These are phyloP conservation scores for Vanessa cardui DNA, from an alignment of 2,888 invertebrate species.

Conservation along the genomic window DNA sequence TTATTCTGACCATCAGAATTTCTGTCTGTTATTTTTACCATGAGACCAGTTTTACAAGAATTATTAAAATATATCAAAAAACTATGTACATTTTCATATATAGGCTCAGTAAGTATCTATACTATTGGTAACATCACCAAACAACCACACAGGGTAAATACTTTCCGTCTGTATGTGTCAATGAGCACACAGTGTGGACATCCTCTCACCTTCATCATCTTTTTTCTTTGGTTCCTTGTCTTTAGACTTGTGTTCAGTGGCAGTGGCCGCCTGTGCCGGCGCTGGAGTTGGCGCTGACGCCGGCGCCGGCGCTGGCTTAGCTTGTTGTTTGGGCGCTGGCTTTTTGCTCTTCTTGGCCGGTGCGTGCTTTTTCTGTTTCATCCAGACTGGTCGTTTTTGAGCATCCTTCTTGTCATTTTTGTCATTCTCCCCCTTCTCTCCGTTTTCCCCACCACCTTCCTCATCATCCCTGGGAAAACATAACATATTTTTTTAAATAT, in stretches of 20 bases:
- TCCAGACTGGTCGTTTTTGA: constrained; percentile 91
- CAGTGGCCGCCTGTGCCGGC: constrained; percentile 18
- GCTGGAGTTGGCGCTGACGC: constrained; percentile 35
- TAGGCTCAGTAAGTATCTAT: too few relatives aligned
- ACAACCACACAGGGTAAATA: too few relatives aligned
- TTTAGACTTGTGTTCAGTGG: constrained; percentile 53
- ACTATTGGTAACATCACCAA: too few relatives aligned
- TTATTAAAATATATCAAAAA: background rate
- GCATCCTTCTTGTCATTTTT: constrained; percentile 73
- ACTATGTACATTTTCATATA: too few relatives aligned
- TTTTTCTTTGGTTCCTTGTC: constrained; percentile 77
- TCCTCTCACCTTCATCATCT: constrained; percentile 53
- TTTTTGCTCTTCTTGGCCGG: constrained; percentile 85
- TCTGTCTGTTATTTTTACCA: too few relatives aligned
- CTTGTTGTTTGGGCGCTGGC: constrained; percentile 59
- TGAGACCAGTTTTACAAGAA: background rate
- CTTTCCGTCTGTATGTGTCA: background rate
- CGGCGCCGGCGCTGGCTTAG: constrained; percentile 50
- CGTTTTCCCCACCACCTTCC: constrained; percentile 75
- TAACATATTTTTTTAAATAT: too few relatives aligned
- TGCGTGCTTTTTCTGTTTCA: constrained; percentile 85
- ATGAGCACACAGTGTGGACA: background rate
- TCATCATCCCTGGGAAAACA: constrained; percentile 74
- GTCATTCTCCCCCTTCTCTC: constrained; percentile 66
- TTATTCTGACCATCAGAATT: too few relatives aligned